Evolutionary conservation across 1,140 invertebrate genomes (phyloP).

Genomic region (Paramacrobiotus metropolitanus): DNA sequence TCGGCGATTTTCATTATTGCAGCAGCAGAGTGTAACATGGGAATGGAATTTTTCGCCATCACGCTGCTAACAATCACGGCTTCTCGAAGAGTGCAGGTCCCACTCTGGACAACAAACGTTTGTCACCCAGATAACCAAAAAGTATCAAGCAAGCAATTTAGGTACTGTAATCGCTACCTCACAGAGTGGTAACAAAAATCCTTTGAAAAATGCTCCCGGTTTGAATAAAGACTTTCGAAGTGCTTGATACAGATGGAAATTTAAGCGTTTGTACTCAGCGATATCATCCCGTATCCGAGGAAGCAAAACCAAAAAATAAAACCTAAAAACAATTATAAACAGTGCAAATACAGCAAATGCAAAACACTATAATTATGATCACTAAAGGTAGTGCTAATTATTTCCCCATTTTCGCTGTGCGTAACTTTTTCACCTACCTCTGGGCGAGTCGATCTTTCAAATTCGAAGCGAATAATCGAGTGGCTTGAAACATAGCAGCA

Average conservation of each 20-base stretch:
- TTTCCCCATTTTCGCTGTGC: too few species aligned
- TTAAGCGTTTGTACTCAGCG: slow-evolving; percentile 74
- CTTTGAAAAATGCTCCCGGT: slow-evolving; percentile 97
- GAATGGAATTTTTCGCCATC: slow-evolving; percentile 68
- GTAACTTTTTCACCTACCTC: too few species aligned
- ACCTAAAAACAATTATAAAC: slow-evolving; percentile 26
- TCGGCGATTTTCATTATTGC: slow-evolving; percentile 84
- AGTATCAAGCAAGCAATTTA: slow-evolving; percentile 4
- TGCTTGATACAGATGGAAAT: slow-evolving; percentile 83
- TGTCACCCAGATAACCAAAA: neutral
- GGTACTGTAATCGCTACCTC: too few species aligned
- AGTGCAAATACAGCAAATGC: too few species aligned
- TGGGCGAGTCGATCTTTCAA: slow-evolving; percentile 88
- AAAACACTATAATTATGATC: slow-evolving; percentile 9
- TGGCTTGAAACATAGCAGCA: slow-evolving; percentile 84
- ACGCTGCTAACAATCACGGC: slow-evolving; percentile 84
- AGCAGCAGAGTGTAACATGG: slow-evolving; percentile 82
- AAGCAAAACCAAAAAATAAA: slow-evolving; percentile 75
- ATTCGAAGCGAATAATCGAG: slow-evolving; percentile 83
- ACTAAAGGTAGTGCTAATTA: too few species aligned
- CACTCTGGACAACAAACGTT: slow-evolving; percentile 34
- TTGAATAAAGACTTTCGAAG: slow-evolving; percentile 80
- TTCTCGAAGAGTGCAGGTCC: slow-evolving; percentile 77
- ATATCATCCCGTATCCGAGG: slow-evolving; percentile 85
- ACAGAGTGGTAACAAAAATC: slow-evolving; percentile 66